Base-by-base conservation (phyloP, 2,888 invertebrate genomes). In the Erannis defoliaria region DNA sequence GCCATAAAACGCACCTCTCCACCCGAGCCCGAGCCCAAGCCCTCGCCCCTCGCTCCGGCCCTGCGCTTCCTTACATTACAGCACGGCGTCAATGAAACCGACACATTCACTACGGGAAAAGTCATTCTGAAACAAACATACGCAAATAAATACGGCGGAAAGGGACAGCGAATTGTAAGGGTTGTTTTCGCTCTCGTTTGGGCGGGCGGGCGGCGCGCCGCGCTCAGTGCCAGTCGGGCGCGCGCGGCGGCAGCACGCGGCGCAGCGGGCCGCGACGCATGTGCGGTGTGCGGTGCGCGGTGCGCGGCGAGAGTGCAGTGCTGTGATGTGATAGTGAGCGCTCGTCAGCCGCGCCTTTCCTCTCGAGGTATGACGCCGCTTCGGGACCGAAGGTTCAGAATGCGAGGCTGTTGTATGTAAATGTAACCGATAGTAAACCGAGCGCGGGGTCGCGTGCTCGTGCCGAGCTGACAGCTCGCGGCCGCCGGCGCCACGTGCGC, bases 101-200 rank as follows among this genome's bases (percentile, higher is more conserved):
- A 76, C 81, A 82, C 90, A 86, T 89, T 89, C 88, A 89, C 85
- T 68, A 59, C 62, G 62, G 75, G 80, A 80, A 83, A 84, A 81
- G 80, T 79, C 75, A 74, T 65, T 59, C 60, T 45, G 83, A 78
- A 82, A 85, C 65, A 68, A 74, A 69, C 61, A 71, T 64, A 77
- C 37, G 31, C 26, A 31, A 55, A 19, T 37, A 49, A 23, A 16
- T 31, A 16, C 2, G 78, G 49, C 65, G 6, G 76, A 79, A 51
- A 63, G 75, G 67, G 84, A 82, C n/a, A 64, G 70, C 45, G 18
- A 55, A 55, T 51, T 42, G 53, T 67, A 68, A 81, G 87, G 86
- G 85, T 76, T 77, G 84, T 77, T 90, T 91, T 91, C 90, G 86
- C 90, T 91, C 87, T 90, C 89, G 86, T 84, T 88, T 80, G 86